A percentile compares a stretch with the other conserved stretches of the same genome.
These are phyloP conservation scores for Andricus curvator DNA, from an alignment of 2,888 invertebrate genomes.

Conservation along the genomic window DNA sequence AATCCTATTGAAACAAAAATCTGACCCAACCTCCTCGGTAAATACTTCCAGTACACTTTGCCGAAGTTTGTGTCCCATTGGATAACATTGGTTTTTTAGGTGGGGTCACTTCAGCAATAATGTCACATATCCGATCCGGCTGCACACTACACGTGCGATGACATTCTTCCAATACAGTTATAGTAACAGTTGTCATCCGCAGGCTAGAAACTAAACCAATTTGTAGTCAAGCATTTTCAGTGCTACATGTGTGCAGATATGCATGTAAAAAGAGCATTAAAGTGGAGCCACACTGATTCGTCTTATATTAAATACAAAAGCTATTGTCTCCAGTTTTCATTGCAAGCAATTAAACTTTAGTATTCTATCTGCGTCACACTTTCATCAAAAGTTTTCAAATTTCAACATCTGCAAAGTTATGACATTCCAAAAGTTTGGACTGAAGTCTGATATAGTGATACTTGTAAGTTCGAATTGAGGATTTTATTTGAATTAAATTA, in stretches of 20 bases:
- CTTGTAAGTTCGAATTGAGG: background rate
- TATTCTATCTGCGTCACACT: slow-evolving; percentile 19
- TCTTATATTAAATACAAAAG: slow-evolving; percentile 29
- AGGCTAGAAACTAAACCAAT: background rate
- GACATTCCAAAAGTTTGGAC: slow-evolving; percentile 9
- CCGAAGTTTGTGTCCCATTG: no score
- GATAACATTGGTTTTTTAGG: no score
- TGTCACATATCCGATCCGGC: background rate
- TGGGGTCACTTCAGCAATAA: no score
- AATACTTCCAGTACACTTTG: no score
- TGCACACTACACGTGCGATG: no score
- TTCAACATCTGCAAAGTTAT: slow-evolving; percentile 6
- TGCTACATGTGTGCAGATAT: background rate
- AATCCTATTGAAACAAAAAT: no score
- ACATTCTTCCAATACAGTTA: no score
- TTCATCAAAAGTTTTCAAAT: slow-evolving; percentile 15
- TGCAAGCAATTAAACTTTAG: slow-evolving; percentile 29
- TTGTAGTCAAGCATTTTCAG: slow-evolving; percentile 1
- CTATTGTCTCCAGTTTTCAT: slow-evolving; percentile 22
- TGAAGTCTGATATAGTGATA: slow-evolving; percentile 1
- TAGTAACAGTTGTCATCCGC: no score
- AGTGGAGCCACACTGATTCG: background rate
- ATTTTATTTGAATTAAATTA: background rate
- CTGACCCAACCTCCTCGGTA: no score
- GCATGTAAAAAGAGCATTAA: background rate